Conservation (phyloP, 1,140 invertebrate species). For the Archegozetes longisetosus region DNA sequence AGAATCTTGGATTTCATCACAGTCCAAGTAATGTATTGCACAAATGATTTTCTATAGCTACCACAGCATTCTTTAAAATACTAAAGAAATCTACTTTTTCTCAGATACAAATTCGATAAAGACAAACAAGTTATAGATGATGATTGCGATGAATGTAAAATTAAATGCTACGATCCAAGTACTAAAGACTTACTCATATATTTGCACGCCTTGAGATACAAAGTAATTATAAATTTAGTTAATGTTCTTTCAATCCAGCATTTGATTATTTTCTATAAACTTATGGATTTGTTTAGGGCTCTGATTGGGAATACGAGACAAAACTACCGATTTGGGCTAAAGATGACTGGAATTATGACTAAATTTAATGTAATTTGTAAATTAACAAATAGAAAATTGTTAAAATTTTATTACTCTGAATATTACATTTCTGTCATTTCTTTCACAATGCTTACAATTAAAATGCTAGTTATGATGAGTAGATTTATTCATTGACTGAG, state of each 20-base stretch:
- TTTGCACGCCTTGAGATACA: conserved; percentile 81
- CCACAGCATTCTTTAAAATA: neutral
- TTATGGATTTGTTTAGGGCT: conserved; percentile 40
- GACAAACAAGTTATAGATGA: conserved; percentile 60
- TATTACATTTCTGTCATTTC: too few relatives aligned
- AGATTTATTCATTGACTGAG: too few relatives aligned
- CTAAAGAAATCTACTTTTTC: neutral
- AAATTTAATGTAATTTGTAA: neutral
- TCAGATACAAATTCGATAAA: conserved; percentile 37
- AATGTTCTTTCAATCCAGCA: neutral
- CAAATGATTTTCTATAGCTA: conserved; percentile 3
- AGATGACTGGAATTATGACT: conserved; percentile 44
- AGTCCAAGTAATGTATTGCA: conserved; percentile 8
- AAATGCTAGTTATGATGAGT: too few relatives aligned
- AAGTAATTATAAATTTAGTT: conserved; percentile 32
- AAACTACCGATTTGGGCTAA: conserved; percentile 70
- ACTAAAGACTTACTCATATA: conserved; percentile 84
- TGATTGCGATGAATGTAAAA: conserved; percentile 81
- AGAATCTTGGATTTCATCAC: conserved; percentile 11
- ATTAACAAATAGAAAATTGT: too few relatives aligned
- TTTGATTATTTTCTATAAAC: conserved; percentile 7
- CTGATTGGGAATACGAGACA: conserved; percentile 75
- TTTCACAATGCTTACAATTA: too few relatives aligned
- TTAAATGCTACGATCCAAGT: conserved; percentile 72
- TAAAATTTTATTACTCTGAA: too few relatives aligned